Evolutionary conservation across 1,140 invertebrate species (phyloP).

Genomic region (Listronotus oregonensis): DNA sequence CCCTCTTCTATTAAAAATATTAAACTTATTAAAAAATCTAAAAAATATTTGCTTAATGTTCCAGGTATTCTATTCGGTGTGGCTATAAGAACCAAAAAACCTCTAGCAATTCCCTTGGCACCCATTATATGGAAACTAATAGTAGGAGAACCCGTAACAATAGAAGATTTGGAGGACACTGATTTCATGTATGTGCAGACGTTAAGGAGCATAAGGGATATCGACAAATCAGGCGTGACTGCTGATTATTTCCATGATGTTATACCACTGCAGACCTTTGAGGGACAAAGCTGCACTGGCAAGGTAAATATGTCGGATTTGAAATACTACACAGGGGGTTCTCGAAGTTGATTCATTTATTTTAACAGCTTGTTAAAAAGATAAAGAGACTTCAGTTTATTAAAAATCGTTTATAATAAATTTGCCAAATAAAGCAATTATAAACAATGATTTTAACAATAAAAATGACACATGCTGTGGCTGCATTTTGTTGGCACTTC

Average conservation of each 20-base stretch:
- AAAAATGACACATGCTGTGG: no score
- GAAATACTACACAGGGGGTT: no score
- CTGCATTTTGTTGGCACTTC: no score
- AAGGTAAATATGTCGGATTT: conserved; percentile 43
- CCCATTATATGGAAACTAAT: conserved; percentile 71
- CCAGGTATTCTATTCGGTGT: conserved; percentile 65
- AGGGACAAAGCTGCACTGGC: conserved; percentile 66
- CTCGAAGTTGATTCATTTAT: no score
- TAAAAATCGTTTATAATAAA: no score
- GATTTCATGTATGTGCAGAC: conserved; percentile 68
- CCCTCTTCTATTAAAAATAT: no score
- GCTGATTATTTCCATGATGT: conserved; percentile 69
- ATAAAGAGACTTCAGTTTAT: no score
- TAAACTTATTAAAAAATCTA: no score
- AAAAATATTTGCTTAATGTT: no score
- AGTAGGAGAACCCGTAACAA: conserved; percentile 63
- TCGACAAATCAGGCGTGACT: conserved; percentile 64
- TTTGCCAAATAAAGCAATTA: not conserved
- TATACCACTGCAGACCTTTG: conserved; percentile 70
- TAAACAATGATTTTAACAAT: no score
- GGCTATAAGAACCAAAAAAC: conserved; percentile 65
- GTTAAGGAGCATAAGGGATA: conserved; percentile 64
- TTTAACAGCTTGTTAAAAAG: no score
- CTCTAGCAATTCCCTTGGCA: conserved; percentile 66
- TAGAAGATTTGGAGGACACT: conserved; percentile 70